Evolutionary conservation across 2,888 invertebrate genomes (phyloP), one percentile per base, ranked within the genome.

Genomic region (Kuschelorhynchus macadamiae): DNA sequence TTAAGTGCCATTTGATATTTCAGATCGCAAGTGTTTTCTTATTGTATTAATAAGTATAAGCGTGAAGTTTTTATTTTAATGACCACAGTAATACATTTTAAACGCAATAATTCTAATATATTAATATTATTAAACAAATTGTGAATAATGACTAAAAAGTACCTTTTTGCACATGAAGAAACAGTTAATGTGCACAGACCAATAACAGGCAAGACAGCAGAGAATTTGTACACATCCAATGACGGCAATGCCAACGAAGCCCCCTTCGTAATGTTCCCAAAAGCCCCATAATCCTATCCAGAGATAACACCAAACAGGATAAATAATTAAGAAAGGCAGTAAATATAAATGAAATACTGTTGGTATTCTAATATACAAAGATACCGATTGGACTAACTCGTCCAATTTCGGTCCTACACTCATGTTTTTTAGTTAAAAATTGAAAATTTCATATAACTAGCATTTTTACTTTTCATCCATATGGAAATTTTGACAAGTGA

Each of bases 111-210:
- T 9, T 3, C 2, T 20, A 7, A 18, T 20, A 18, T 1, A 8
- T 25, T 21, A 25, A 4, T 46, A 21, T 46, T 21, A 0, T 1
- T 7, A 9, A 14, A 12, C 14, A 14, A 47, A 47, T 30, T 2
- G 4, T 3, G 33, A 25, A 25, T 25, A 25, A 3, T 7, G 7
- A 25, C 7, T 25, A 25, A 18, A 14, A 5, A 17, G 41, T 86
- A 94, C 94, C 84, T 88, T 88, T 75, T 89, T 89, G 80, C 93
- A 96, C 50, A 93, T 92, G 41, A 96, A 87, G 81, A 95, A 92
- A 77, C 94, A 92, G 76, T 92, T 88, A 53, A 96, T 89, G 82
- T 96, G 95, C 25, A 96, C 96, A 75, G 95, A 96, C 96, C 96
- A 96, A 79, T 94, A 95, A 83, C 96, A 96, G 79, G 92, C 93